phyloP scores from a whole-genome alignment of 2,113 vertebrate genomes.

The Protobothrops mucrosquamatus region DNA sequence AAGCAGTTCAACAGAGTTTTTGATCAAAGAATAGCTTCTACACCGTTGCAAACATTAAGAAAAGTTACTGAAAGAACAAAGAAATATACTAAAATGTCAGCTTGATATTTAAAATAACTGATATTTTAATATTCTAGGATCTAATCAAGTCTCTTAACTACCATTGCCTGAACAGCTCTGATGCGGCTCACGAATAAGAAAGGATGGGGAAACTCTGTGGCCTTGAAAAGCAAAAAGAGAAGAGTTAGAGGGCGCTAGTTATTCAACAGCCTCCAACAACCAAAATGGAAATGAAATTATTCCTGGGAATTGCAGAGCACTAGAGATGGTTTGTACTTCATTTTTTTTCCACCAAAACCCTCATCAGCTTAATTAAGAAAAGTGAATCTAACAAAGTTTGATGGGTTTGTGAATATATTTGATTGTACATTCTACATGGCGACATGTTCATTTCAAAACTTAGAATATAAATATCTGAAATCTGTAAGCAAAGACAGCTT shows the following conservation, averaged over 20 bases:
- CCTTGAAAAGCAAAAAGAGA: neutral
- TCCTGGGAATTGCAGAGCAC: neutral
- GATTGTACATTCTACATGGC: neutral
- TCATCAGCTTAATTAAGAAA: neutral
- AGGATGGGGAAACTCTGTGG: neutral
- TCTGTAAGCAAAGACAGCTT: neutral
- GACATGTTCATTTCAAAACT: neutral
- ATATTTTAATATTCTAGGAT: neutral
- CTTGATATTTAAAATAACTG: no score
- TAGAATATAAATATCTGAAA: neutral
- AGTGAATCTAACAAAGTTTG: neutral
- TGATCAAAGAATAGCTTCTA: neutral
- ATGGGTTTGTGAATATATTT: neutral
- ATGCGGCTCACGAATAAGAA: neutral
- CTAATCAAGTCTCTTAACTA: neutral
- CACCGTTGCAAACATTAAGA: neutral
- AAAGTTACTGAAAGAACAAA: neutral
- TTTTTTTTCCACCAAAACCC: neutral
- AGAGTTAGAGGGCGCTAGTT: neutral
- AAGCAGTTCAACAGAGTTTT: neutral
- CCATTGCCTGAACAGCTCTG: neutral
- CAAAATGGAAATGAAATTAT: neutral
- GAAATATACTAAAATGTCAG: neutral
- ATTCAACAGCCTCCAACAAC: neutral
- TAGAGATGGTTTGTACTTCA: neutral